phyloP scores from a whole-genome alignment of 2,888 invertebrate genomes.

The Tiliacea aurago region DNA sequence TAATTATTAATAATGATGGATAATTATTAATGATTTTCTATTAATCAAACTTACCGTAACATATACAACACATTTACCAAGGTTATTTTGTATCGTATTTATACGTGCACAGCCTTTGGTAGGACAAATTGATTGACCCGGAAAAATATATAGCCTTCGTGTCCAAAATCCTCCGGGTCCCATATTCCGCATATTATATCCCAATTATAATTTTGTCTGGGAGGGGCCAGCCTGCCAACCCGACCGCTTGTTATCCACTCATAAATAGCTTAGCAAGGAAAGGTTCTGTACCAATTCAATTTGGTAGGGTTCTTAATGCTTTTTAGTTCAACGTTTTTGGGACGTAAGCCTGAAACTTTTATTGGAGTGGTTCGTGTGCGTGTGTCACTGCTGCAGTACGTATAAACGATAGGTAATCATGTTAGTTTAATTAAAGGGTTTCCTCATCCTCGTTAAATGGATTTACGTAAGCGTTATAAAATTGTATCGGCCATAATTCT shows the following conservation, averaged over 20 bases:
- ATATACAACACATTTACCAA: conserved; percentile 5
- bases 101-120: conserved; percentile 45
- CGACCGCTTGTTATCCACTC: conserved; percentile 83
- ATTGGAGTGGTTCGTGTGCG: conserved; percentile 67
- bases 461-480: conserved; percentile 23
- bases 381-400: conserved; percentile 51
- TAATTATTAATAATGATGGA: no score
- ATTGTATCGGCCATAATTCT: conserved; percentile 18
- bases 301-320: conserved; percentile 81
- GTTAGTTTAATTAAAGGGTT: conserved; percentile 56
- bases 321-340: conserved; percentile 82
- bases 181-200: conserved; percentile 83
- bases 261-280: conserved; percentile 86
- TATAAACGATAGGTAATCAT: conserved; percentile 53
- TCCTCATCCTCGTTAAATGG: conserved; percentile 27
- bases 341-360: conserved; percentile 77
- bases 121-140: conserved; percentile 74
- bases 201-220: conserved; percentile 87
- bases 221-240: conserved; percentile 70
- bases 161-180: conserved; percentile 75
- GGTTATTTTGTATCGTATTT: conserved; percentile 41
- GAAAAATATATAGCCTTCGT: conserved; percentile 71
- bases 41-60: no score
- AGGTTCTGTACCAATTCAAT: conserved; percentile 85
- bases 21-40: no score